Evolutionary conservation across 1,140 invertebrate genomes (phyloP), one percentile per base, ranked within the genome.

Genomic region (Drosophila teissieri): DNA sequence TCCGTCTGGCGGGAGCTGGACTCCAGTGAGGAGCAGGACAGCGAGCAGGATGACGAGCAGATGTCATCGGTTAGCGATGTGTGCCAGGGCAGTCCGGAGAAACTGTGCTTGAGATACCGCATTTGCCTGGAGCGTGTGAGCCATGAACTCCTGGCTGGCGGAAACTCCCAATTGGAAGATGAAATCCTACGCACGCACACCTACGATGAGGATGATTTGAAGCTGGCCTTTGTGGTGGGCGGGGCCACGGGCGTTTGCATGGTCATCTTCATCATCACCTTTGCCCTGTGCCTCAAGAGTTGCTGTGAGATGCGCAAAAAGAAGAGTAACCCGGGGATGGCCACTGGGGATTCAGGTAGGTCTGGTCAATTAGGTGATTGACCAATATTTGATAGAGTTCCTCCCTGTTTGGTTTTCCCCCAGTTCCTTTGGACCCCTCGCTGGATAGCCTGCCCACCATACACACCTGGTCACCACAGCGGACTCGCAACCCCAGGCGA

Each of bases 251-350:
- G 86, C 48, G 81, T 90, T 44, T 86, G 86, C 52, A 80, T 90
- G 75, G 82, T 90, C 55, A 90, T 90, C 48, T 90, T 90, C 31
- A 86, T 90, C 51, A 90, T 90, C 5, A 82, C 81, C 49, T 90
- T 81, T 55, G 86, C 81, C 10, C 56, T 90, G 0, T 90, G 86
- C 55, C 56, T 90, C 5, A 90, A 90, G 52, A 90, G 88, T 46
- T 81, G 81, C 57, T 90, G 86, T 40, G 86, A 90, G 54, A 46
- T 85, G 64, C 58, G 78, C 6, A 85, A 70, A 24, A 80, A 80
- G 40, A 83, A 56, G 17, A 42, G 8, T 40, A 14, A 19, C 19
- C 36, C 44, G 7, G 52, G 54, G 37, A 14, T 27, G 0, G n/a
- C 15, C 8, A 53, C 62, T n/a, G 48, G 37, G 2, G 74, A 78